phyloP scores from a whole-genome alignment of 2,888 invertebrate species.

The Ophion ellenae region DNA sequence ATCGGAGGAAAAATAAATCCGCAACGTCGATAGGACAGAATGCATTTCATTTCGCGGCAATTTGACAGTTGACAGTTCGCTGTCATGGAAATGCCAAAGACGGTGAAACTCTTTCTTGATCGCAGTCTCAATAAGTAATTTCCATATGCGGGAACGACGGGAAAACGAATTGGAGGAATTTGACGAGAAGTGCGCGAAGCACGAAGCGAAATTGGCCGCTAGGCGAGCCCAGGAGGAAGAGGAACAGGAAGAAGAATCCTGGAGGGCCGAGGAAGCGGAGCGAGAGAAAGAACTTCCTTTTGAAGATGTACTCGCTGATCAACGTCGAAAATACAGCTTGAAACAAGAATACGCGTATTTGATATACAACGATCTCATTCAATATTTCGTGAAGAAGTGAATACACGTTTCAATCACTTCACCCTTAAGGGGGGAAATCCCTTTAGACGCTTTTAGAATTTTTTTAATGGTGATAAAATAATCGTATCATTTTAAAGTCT shows the following conservation, averaged over 20 bases:
- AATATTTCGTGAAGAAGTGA: conserved; percentile 70
- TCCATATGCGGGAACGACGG: conserved; percentile 27
- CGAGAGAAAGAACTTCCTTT: conserved; percentile 43
- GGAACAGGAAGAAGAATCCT: conserved; percentile 28
- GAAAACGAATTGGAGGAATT: conserved; percentile 15
- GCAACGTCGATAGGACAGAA: not conserved
- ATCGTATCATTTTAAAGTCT: not conserved
- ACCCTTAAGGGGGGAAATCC: too few relatives aligned
- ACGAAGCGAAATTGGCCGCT: conserved; percentile 34
- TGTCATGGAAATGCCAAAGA: conserved; percentile 7
- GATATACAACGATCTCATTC: conserved; percentile 71
- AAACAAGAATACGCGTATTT: conserved; percentile 72
- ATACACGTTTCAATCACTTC: not conserved
- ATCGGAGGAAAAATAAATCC: too few relatives aligned
- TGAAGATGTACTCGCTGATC: conserved; percentile 68
- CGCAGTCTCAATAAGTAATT: not conserved
- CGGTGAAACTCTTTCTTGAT: not conserved
- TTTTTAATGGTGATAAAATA: not conserved
- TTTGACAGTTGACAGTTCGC: conserved; percentile 39
- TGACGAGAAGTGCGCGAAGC: conserved; percentile 47
- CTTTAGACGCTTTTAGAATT: not conserved
- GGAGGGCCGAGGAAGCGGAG: conserved; percentile 19
- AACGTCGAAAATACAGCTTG: conserved; percentile 66
- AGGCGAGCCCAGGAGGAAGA: conserved; percentile 36
- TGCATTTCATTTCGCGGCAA: not conserved